phyloP scores from a whole-genome alignment of 1,140 invertebrate genomes.

The Listronotus oregonensis region DNA sequence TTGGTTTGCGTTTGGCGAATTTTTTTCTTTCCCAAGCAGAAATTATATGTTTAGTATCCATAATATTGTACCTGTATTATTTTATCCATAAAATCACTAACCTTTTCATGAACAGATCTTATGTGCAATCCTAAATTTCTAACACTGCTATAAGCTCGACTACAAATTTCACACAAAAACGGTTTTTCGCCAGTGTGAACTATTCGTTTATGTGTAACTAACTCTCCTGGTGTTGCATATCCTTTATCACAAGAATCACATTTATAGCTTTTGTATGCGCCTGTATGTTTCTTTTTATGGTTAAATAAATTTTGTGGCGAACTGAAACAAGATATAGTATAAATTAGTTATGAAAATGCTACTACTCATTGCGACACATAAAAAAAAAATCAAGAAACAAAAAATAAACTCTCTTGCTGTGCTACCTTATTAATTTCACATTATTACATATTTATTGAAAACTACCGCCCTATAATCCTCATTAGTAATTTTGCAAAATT shows the following conservation, averaged over 20 bases:
- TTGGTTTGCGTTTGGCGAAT: no score
- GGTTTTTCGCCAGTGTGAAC: conserved; percentile 23
- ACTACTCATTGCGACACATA: no score
- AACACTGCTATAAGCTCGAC: conserved; percentile 15
- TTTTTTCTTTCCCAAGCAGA: no score
- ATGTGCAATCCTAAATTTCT: conserved; percentile 26
- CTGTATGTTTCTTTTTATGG: conserved; percentile 28
- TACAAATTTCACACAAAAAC: conserved; percentile 30
- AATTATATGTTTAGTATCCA: no score
- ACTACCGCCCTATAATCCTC: no score
- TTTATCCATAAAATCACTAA: background rate
- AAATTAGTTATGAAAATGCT: no score
- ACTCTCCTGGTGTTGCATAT: conserved; percentile 22
- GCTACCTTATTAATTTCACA: no score
- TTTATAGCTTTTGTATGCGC: conserved; percentile 18
- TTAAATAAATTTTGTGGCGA: conserved; percentile 23
- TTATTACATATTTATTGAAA: no score
- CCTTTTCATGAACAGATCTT: conserved; percentile 29
- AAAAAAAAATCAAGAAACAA: no score
- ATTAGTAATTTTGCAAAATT: no score
- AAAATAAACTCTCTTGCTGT: no score
- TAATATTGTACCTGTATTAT: no score
- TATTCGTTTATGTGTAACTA: conserved; percentile 17
- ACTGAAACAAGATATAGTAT: conserved; percentile 5
- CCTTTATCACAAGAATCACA: conserved; percentile 20